Percentiles rank a stretch among this genome's conserved stretches.
These are phyloP conservation scores for Chamaetylas fuelleborni DNA, from an alignment of 2,113 vertebrate genomes.

Conservation along the genomic window DNA sequence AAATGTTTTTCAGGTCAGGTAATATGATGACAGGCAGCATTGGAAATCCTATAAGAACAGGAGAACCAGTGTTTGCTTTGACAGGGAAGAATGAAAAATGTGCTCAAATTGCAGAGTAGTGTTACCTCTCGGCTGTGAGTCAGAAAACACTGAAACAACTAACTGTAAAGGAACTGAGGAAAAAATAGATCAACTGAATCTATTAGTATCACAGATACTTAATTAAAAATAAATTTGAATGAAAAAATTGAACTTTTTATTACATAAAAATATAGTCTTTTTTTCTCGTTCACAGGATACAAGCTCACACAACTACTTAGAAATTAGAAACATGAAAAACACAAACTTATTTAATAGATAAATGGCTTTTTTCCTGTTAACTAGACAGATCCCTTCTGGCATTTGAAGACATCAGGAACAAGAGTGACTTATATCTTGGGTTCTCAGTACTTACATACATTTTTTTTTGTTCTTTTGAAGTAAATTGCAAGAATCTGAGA, in stretches of 20 bases:
- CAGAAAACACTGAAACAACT: background rate
- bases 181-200: background rate
- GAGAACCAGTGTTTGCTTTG: background rate
- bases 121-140: background rate
- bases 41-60: background rate
- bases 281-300: background rate
- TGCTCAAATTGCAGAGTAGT: background rate
- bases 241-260: background rate
- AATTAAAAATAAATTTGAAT: background rate
- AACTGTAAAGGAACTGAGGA: background rate
- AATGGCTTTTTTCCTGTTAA: background rate
- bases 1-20: background rate
- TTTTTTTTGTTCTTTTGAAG: slow-evolving; percentile 75
- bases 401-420: background rate
- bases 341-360: background rate
- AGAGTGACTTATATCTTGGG: background rate
- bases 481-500: slow-evolving; percentile 94
- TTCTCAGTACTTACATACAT: background rate
- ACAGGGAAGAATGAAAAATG: background rate
- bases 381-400: background rate
- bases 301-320: background rate
- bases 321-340: background rate
- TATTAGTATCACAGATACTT: background rate
- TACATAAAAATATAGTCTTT: background rate
- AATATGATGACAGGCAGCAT: background rate